Conservation (phyloP, 2,888 invertebrate genomes). For the Synanthedon tipuliformis region DNA sequence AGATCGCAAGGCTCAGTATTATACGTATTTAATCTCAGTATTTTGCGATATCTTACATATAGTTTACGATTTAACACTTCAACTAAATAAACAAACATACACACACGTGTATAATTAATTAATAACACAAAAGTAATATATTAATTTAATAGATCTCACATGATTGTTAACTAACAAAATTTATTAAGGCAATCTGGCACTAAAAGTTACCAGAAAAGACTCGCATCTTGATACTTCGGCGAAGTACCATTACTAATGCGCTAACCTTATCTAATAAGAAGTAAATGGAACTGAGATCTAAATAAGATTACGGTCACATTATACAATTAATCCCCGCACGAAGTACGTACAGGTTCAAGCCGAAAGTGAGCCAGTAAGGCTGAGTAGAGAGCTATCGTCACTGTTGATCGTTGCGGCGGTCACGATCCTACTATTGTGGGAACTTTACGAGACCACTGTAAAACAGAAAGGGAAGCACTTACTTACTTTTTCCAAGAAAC, state of each 20-base stretch:
- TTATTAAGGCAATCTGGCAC: no score
- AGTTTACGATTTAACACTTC: no score
- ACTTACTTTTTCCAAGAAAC: constrained; percentile 15
- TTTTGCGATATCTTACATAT: no score
- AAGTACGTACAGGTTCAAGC: constrained; percentile 22
- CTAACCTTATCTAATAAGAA: background rate
- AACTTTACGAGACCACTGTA: constrained; percentile 29
- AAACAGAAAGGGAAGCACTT: constrained; percentile 16
- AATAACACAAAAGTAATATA: no score
- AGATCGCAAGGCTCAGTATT: no score
- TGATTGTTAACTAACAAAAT: no score
- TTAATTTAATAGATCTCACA: no score
- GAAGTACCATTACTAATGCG: constrained; percentile 9
- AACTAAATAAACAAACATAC: no score
- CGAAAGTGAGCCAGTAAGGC: constrained; percentile 22
- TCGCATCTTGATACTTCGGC: no score
- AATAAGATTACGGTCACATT: constrained; percentile 35
- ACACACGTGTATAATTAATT: no score
- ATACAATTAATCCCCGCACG: constrained; percentile 46
- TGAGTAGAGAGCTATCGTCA: constrained; percentile 39
- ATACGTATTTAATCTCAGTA: no score
- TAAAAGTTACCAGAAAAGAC: no score
- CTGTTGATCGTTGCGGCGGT: constrained; percentile 45
- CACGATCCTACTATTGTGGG: constrained; percentile 57
- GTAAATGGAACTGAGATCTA: constrained; percentile 5